These are phyloP conservation scores for Apotomis turbidana DNA, from an alignment of 2,888 invertebrate species.

Conservation along the genomic window DNA sequence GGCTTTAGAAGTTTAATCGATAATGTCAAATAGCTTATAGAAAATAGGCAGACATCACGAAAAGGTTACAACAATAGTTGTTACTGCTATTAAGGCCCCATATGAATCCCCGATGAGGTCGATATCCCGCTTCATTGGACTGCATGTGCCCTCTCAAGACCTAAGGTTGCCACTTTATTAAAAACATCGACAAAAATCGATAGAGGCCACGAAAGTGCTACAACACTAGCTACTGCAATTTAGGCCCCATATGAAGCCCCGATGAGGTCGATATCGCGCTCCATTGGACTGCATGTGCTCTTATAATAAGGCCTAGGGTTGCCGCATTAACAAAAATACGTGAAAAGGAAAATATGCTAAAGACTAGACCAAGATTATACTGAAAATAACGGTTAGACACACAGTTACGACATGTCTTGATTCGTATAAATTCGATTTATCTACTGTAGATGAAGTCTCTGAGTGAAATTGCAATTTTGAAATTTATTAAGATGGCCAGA, in stretches of 20 bases:
- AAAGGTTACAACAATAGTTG: conserved; percentile 43
- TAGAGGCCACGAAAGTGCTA: background rate
- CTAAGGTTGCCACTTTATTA: conserved; percentile 52
- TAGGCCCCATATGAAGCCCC: conserved; percentile 47
- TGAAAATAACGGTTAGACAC: no score
- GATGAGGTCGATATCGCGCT: conserved; percentile 59
- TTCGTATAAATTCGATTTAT: no score
- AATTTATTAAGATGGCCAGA: no score
- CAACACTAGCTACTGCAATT: conserved; percentile 49
- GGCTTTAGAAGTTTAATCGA: no score
- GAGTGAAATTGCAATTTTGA: no score
- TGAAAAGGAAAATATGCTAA: no score
- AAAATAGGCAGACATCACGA: background rate
- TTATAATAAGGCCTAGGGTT: conserved; percentile 50
- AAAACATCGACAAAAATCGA: conserved; percentile 9
- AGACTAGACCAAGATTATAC: no score
- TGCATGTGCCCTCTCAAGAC: conserved; percentile 45
- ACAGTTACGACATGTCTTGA: no score
- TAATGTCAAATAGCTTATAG: no score
- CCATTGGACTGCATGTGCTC: conserved; percentile 57
- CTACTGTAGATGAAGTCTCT: no score
- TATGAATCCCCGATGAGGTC: conserved; percentile 50
- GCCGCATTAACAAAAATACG: conserved; percentile 35
- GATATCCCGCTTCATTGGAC: conserved; percentile 64
- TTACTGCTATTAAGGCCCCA: conserved; percentile 49